A percentile compares a stretch with the other conserved stretches of the same genome.
These are phyloP conservation scores for Orius insidiosus DNA, from an alignment of 1,140 invertebrate genomes.

Conservation along the genomic window DNA sequence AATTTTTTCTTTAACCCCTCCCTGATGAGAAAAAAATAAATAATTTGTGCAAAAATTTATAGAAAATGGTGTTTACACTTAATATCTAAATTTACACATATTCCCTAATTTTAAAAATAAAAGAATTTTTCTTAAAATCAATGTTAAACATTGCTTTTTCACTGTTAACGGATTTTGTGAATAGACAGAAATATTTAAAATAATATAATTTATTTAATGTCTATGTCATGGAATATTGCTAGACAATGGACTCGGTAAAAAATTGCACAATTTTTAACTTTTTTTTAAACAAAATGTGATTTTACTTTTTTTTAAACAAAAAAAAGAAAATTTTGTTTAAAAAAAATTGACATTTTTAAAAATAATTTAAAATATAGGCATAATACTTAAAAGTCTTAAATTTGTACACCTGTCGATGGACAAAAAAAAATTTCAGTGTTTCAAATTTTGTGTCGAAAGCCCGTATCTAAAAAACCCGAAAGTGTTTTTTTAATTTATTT, in stretches of 20 bases:
- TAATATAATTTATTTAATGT: constrained; percentile 10
- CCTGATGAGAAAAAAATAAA: constrained; percentile 10
- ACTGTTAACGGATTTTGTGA: constrained; percentile 1
- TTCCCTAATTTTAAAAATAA: not conserved
- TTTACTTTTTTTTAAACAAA: too few species aligned
- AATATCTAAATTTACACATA: constrained; percentile 4
- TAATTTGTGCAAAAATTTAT: constrained; percentile 9
- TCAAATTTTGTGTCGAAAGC: too few species aligned
- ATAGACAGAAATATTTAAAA: constrained; percentile 2
- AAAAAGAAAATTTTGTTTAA: too few species aligned
- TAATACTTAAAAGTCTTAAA: too few species aligned
- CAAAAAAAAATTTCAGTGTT: too few species aligned
- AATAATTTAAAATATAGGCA: too few species aligned
- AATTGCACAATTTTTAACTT: constrained; percentile 6
- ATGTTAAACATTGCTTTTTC: not conserved
- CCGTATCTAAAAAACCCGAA: too few species aligned
- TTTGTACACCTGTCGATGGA: too few species aligned
- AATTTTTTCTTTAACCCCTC: constrained; percentile 1
- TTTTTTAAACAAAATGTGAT: too few species aligned
- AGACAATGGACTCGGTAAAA: constrained; percentile 5
- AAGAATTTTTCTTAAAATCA: constrained; percentile 6
- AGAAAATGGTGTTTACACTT: constrained; percentile 7
- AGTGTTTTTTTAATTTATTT: too few species aligned
- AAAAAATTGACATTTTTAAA: too few species aligned
- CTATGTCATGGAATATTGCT: constrained; percentile 14